Conservation (phyloP, 2,888 invertebrate genomes). For the Cephus nigrinus region DNA sequence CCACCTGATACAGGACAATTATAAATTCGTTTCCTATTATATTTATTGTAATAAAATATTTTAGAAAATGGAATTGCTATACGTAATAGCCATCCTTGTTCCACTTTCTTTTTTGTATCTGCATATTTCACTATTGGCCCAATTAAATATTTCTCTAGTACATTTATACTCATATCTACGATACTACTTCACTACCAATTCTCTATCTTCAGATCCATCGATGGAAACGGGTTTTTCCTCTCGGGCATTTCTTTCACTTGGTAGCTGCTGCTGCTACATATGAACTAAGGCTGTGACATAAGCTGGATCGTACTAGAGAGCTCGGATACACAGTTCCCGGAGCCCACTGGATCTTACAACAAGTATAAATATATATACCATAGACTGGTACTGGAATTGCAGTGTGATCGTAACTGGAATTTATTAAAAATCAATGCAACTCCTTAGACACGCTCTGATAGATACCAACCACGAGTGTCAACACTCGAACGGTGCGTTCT, state of each 20-base stretch:
- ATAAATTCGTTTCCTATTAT: background rate
- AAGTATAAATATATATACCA: background rate
- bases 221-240: background rate
- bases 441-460: slow-evolving; percentile 60
- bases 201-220: background rate
- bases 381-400: background rate
- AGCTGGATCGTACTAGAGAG: background rate
- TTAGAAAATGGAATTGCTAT: background rate
- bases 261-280: background rate
- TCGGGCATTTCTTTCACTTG: background rate
- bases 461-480: slow-evolving; percentile 21
- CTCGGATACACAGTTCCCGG: background rate
- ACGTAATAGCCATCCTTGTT: background rate
- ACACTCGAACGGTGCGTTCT: background rate
- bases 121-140: background rate
- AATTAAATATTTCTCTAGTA: background rate
- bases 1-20: background rate
- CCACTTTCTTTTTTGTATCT: background rate
- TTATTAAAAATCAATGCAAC: slow-evolving; percentile 51
- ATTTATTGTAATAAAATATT: background rate
- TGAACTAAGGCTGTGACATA: background rate
- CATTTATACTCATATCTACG: background rate
- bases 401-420: slow-evolving; percentile 36
- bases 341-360: background rate
- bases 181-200: background rate